Base-by-base conservation (phyloP, 2,888 invertebrate genomes). In the Cryptus viduatorius region DNA sequence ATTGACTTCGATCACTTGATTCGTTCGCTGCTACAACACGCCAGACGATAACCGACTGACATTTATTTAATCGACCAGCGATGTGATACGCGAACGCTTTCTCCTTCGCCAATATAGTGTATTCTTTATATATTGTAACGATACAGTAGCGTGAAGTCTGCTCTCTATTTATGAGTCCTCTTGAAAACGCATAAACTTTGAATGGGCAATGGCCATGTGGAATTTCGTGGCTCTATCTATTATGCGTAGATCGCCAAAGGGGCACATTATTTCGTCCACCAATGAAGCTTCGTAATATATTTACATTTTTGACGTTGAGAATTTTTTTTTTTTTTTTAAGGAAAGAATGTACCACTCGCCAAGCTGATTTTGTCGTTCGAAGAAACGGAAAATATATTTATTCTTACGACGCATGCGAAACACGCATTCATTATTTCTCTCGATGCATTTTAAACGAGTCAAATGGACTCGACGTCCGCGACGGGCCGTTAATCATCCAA, bases 111-210 rank as follows among this genome's bases (percentile, higher is more conserved):
- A 24, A 4, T 72, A 48, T 48, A 24, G n/a, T n/a, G n/a, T 56
- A 56, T 56, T 56, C 24, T 56, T 24, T 24, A 24, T 56, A 56
- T 24, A 12, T 19, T 24, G 3, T 10, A 24, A 24, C 10, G 56
- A 56, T 4, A 65, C 29, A 10, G 24, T 24, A 16, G 12, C 59
- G 31, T 24, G 56, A 73, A 59, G 29, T 31, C 65, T 77, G 72
- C 81, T 88, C 90, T 90, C 89, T 89, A 91, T 89, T 90, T 90
- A 89, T 88, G 89, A 85, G 79, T 86, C 86, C 90, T 88, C 91
- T 91, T 87, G 90, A 91, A 89, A 91, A 88, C 88, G 88, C 89
- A 88, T 90, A 89, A 90, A 91, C 79, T 42, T 73, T 37, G 50
- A 44, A 44, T 24, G 53, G 31, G 46, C 42, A n/a, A 3, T 4